Base-by-base conservation (phyloP, 1,140 invertebrate genomes). In the Bombus sylvicola region DNA sequence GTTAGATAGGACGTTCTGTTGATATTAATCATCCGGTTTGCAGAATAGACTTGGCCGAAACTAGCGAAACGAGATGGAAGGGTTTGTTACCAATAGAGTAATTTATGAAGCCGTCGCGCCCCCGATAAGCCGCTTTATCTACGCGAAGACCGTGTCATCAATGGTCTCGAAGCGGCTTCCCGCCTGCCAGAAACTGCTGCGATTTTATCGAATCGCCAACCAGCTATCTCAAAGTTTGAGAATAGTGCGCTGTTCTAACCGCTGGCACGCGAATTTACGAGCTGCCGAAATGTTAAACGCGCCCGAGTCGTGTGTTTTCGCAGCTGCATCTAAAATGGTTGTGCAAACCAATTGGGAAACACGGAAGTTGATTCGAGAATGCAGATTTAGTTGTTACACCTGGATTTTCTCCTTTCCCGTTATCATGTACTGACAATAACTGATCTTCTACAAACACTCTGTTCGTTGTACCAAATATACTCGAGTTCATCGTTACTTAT, bases 191-290 rank as follows among this genome's bases (percentile, higher is more conserved):
- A 53, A 69, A 80, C n/a, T 43, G 28, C 59, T 9, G 64, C 31
- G 64, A 53, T 71, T n/a, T 53, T 80, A 78, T 78, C 76, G 75
- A 43, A 59, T 5, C 31, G 12, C 41, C 59, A 39, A 41, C 28
- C 0, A 25, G 25, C 15, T 18, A 31, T 34, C 28, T 3, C 28
- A 12, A 43, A 78, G 28, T 64, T 39, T 8, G 18, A 13, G 13
- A 22, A 15, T 18, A 31, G 12, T 8, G 34, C 5, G 47, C 4
- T 47, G 31, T 8, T 77, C 25, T 39, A 57, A 3, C 28, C 28
- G 75, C 37, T 64, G n/a, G n/a, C 41, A 79, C 5, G 64, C 68
- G 10, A 59, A 81, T 81, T 81, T 81, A 81, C 41, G 79, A 81
- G 34, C 47, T 10, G 25, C 3, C 66, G 47, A 72, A 72, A 59